A percentile compares a stretch with the other conserved stretches of the same genome.
These are phyloP conservation scores for Nothocercus julius DNA, from an alignment of 2,113 vertebrate genomes.

Conservation along the genomic window DNA sequence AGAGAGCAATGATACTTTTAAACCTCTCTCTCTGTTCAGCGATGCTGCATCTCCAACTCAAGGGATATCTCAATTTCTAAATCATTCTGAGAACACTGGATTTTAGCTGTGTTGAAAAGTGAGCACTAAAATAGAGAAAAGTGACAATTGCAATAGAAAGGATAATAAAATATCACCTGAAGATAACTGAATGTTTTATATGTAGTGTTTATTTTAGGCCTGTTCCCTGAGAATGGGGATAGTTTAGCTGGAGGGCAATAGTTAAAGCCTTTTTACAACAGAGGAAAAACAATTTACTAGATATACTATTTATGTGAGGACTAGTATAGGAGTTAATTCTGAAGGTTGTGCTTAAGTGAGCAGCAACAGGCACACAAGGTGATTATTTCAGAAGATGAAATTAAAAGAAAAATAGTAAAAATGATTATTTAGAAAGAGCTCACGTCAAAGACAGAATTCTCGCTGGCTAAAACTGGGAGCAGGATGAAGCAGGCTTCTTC, in stretches of 20 bases:
- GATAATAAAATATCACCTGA: constrained; percentile 50
- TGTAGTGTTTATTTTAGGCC: constrained; percentile 10
- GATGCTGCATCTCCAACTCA: not conserved
- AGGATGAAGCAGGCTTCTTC: not conserved
- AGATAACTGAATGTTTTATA: constrained; percentile 45
- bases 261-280: not conserved
- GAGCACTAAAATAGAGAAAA: constrained; percentile 14
- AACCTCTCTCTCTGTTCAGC: not conserved
- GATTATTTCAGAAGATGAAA: not conserved
- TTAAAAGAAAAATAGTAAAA: rapidly evolving
- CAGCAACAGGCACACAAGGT: not conserved
- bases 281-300: not conserved
- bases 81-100: not conserved
- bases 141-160: constrained; percentile 25
- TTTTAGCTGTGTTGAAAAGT: constrained; percentile 36
- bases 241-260: constrained; percentile 3
- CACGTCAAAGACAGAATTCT: not conserved
- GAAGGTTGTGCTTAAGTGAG: not conserved
- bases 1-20: constrained; percentile 18
- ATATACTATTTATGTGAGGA: not conserved
- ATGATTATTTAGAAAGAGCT: not conserved
- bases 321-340: not conserved
- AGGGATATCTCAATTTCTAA: constrained; percentile 28
- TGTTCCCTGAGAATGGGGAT: not conserved
- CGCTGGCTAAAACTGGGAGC: not conserved